Evolutionary conservation across 2,888 invertebrate species (phyloP), one percentile per base, ranked within the genome.

Genomic region (Chymomyza fuscimana): DNA sequence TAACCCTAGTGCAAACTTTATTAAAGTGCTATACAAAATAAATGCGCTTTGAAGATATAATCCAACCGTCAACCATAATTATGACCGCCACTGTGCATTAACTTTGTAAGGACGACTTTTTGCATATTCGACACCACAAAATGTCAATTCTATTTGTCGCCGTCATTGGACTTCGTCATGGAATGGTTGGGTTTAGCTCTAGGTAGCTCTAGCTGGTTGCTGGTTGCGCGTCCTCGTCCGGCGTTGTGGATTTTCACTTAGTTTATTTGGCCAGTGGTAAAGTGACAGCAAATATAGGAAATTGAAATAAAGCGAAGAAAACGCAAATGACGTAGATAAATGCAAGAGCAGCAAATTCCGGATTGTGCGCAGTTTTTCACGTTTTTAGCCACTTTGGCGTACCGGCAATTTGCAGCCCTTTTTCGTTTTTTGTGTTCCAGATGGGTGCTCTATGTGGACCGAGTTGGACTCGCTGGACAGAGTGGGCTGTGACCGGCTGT

Each of bases 231-330:
- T 54, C 61, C 73, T 75, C 70, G 71, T 58, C 63, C 29, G 52
- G 16, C 52, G 9, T 54, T 54, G 69, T 69, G 79, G 74, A 83
- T 87, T 83, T 85, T 86, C 83, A 83, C 83, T 83, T 83, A 83
- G 83, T 87, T 87, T 87, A 83, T 83, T 83, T 82, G 73, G 73
- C 62, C 68, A 54, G 63, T 64, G 65, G 36, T 32, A 16, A 59
- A 46, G 19, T 10, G 63, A 46, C 40, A 46, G 70, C 70, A 70
- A 76, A 76, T 75, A 76, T 76, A 69, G 77, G 76, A 87, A 86
- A 87, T 87, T 80, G 81, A 87, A 84, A 87, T 76, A 87, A 85
- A 82, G 83, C 81, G 78, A 87, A 85, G 83, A 85, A 87, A 85
- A 82, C 69, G 79, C 74, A 81, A 87, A 81, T 86, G 83, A 84